A percentile compares a stretch with the other conserved stretches of the same genome.
Evolutionary conservation across 2,797 vertebrate genomes (phyloP).

Genomic region (Poeciliopsis presidionis): DNA sequence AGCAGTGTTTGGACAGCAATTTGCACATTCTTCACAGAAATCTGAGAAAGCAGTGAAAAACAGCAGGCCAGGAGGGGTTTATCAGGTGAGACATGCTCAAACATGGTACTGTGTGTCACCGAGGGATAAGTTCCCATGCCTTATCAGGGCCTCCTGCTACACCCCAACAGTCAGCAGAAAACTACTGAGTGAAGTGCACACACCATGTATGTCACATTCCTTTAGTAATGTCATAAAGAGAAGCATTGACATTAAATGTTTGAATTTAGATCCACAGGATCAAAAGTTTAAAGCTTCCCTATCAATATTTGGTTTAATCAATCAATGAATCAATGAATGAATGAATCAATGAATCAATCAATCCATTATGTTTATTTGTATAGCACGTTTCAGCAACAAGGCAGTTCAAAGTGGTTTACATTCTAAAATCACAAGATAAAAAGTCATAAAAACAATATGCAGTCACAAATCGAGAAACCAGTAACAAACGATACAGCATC

Average conservation of each 20-base stretch:
- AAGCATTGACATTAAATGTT: not conserved
- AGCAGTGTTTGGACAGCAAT: slow-evolving; percentile 79
- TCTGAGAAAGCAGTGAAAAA: slow-evolving; percentile 63
- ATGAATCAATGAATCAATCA: too few species aligned
- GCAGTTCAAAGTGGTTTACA: too few species aligned
- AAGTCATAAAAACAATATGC: too few species aligned
- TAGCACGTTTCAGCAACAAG: too few species aligned
- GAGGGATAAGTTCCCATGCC: slow-evolving; percentile 60
- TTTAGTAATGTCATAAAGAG: not conserved
- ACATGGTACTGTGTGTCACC: slow-evolving; percentile 53
- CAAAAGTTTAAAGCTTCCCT: not conserved
- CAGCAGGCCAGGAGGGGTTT: slow-evolving; percentile 52
- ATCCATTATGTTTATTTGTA: too few species aligned
- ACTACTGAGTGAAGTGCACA: slow-evolving; percentile 16
- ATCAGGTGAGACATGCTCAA: slow-evolving; percentile 67
- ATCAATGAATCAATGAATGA: too few species aligned
- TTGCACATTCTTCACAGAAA: slow-evolving; percentile 77
- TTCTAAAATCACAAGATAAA: too few species aligned
- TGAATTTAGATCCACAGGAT: not conserved
- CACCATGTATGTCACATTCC: not conserved
- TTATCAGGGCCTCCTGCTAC: slow-evolving; percentile 65
- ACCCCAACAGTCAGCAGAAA: slow-evolving; percentile 28
- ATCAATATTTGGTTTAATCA: not conserved
- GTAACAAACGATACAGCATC: too few species aligned
- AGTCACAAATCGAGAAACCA: too few species aligned